These are phyloP conservation scores for Zophobas morio DNA, from an alignment of 1,140 invertebrate species.

Conservation along the genomic window DNA sequence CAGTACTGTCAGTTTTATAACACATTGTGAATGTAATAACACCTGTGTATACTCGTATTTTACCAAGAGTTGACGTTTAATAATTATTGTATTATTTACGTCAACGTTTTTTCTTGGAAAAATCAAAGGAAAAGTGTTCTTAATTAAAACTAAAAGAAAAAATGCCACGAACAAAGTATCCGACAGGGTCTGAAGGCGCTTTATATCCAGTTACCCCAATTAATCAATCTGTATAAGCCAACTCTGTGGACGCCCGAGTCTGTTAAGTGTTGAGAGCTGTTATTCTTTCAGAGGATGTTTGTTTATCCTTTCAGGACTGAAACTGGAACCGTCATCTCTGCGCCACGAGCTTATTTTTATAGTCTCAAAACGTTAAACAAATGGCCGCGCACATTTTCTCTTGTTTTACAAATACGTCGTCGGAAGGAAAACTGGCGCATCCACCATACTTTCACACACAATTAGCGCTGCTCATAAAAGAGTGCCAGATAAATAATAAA, in stretches of 20 bases:
- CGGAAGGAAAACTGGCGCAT: slow-evolving; percentile 22
- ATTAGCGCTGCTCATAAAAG: slow-evolving; percentile 18
- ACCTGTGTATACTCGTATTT: too few species aligned
- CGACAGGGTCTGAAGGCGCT: background rate
- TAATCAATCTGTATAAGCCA: slow-evolving; percentile 46
- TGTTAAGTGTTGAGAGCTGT: slow-evolving; percentile 45
- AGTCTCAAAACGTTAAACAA: slow-evolving; percentile 50
- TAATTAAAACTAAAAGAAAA: slow-evolving; percentile 14
- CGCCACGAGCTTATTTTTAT: slow-evolving; percentile 51
- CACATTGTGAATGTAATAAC: too few species aligned
- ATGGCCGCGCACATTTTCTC: slow-evolving; percentile 34
- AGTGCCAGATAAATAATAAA: slow-evolving; percentile 28
- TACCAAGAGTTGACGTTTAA: too few species aligned
- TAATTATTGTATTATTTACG: too few species aligned
- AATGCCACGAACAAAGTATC: background rate
- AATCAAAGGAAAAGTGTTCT: background rate
- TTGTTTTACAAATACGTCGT: slow-evolving; percentile 32
- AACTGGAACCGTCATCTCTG: slow-evolving; percentile 45
- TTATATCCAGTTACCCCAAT: slow-evolving; percentile 47
- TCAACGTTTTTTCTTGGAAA: background rate
- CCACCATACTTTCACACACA: slow-evolving; percentile 32
- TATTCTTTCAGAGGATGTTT: slow-evolving; percentile 45
- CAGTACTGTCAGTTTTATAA: too few species aligned
- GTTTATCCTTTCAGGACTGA: slow-evolving; percentile 49
- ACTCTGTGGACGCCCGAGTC: slow-evolving; percentile 42